phyloP scores from a whole-genome alignment of 1,140 invertebrate genomes.

The Plodia interpunctella region DNA sequence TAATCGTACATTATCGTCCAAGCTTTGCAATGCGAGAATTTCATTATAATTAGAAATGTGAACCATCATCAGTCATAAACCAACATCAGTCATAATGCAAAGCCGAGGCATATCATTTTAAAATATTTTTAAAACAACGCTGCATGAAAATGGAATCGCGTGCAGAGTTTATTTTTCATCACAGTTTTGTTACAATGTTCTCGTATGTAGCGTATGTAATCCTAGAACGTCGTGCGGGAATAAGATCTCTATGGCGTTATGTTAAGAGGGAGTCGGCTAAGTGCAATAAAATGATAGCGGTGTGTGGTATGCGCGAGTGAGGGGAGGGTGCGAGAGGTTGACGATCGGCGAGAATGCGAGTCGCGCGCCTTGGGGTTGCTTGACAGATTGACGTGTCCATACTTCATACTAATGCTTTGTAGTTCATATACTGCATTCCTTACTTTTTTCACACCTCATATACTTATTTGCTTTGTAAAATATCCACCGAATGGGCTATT shows the following conservation, averaged over 20 bases:
- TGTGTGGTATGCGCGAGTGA: conserved; percentile 26
- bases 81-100: too few species aligned
- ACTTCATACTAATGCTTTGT: background rate
- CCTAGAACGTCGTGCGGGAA: conserved; percentile 9
- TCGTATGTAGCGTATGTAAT: background rate
- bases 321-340: conserved; percentile 50
- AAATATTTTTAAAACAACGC: background rate
- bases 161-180: conserved; percentile 54
- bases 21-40: too few species aligned
- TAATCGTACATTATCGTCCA: too few species aligned
- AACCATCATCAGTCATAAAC: too few species aligned
- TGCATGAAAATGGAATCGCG: conserved; percentile 15
- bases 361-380: conserved; percentile 37
- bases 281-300: conserved; percentile 16
- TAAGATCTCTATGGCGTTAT: conserved; percentile 34
- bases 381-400: conserved; percentile 33
- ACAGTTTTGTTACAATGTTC: conserved; percentile 16
- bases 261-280: conserved; percentile 31
- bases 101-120: too few species aligned
- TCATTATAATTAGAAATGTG: too few species aligned
- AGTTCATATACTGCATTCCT: too few species aligned
- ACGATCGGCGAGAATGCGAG: conserved; percentile 64
- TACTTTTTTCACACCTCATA: too few species aligned
- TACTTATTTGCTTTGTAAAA: too few species aligned
- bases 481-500: too few species aligned